Conservation (phyloP, 2,888 invertebrate genomes). For the Leptopterna dolabrata region DNA sequence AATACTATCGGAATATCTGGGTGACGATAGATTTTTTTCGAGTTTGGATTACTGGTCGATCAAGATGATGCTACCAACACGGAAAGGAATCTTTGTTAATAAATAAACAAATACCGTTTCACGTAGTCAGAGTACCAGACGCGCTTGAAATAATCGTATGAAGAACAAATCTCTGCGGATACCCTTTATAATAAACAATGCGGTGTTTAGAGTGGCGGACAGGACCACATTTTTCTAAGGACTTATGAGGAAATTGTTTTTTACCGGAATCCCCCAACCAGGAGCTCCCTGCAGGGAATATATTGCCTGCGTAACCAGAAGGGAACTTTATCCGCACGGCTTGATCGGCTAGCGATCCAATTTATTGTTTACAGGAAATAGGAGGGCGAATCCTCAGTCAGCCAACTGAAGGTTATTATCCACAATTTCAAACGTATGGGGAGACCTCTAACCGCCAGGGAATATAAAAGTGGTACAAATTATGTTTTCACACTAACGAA, state of each 20-base stretch:
- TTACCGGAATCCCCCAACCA: neutral
- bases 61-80: no score
- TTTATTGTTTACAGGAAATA: conserved; percentile 32
- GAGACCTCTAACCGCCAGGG: neutral
- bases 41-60: no score
- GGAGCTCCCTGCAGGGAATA: conserved; percentile 8
- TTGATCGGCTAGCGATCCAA: conserved; percentile 44
- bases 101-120: no score
- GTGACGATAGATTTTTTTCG: no score
- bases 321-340: conserved; percentile 33
- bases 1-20: no score
- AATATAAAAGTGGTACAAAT: neutral
- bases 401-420: neutral
- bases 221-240: neutral
- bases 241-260: conserved; percentile 33
- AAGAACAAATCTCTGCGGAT: neutral
- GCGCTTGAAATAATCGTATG: neutral
- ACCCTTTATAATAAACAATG: neutral
- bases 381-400: neutral
- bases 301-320: conserved; percentile 40
- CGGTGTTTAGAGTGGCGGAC: neutral
- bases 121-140: no score
- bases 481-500: neutral
- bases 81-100: no score
- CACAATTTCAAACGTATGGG: conserved; percentile 3